These are phyloP conservation scores for Polydrusus cervinus DNA, from an alignment of 2,888 invertebrate species.

Conservation along the genomic window DNA sequence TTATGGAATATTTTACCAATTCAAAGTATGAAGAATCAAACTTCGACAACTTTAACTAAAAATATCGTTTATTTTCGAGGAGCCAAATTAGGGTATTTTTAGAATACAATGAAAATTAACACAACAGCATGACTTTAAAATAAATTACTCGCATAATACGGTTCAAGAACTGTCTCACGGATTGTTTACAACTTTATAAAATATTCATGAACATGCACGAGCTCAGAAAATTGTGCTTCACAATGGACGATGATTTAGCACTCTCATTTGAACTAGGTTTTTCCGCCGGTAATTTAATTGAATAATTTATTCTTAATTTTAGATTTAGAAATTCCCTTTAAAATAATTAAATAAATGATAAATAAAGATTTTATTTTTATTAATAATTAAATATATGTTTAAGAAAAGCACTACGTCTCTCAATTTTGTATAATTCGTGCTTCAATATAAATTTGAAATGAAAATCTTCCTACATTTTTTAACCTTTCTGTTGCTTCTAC, in stretches of 20 bases:
- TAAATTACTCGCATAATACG: conserved; percentile 6
- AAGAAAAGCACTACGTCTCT: too few species aligned
- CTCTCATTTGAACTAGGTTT: background rate
- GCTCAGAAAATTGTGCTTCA: conserved; percentile 1
- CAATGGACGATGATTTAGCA: conserved; percentile 3
- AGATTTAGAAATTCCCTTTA: background rate
- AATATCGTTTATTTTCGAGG: too few species aligned
- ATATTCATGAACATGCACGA: conserved; percentile 21
- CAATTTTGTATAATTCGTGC: too few species aligned
- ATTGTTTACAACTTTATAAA: background rate
- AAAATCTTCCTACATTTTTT: too few species aligned
- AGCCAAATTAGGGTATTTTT: background rate
- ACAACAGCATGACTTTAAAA: background rate
- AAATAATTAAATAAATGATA: too few species aligned
- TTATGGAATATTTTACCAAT: too few species aligned
- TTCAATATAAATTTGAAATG: too few species aligned
- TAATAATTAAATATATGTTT: too few species aligned
- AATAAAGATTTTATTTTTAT: too few species aligned
- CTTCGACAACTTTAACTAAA: too few species aligned
- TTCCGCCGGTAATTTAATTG: background rate
- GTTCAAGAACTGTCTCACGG: background rate
- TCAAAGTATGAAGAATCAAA: too few species aligned
- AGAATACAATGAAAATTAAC: background rate
- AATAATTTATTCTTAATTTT: conserved; percentile 2
- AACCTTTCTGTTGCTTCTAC: too few species aligned